These are phyloP conservation scores for Poecilia wingei DNA, from an alignment of 2,797 vertebrate species.

Conservation along the genomic window DNA sequence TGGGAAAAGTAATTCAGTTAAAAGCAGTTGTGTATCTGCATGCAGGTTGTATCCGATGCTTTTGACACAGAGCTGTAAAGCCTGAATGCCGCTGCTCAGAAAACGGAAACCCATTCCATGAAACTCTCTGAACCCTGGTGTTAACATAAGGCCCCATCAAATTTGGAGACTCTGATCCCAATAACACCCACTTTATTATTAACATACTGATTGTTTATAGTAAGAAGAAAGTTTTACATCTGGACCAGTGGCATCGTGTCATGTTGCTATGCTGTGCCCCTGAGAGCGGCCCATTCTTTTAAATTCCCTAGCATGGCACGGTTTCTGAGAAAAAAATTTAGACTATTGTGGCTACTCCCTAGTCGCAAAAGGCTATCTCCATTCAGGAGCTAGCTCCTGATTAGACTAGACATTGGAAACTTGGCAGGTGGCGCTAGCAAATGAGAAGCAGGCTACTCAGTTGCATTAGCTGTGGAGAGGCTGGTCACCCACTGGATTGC, in stretches of 20 bases:
- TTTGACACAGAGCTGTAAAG: background rate
- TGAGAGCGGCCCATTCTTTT: background rate
- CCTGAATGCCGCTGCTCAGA: background rate
- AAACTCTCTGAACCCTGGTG: background rate
- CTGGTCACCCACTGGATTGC: background rate
- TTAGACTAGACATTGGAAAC: background rate
- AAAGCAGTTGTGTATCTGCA: background rate
- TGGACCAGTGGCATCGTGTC: too few species aligned
- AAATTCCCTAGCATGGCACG: too few species aligned
- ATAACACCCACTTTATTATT: background rate
- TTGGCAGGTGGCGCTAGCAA: background rate
- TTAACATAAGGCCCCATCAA: background rate
- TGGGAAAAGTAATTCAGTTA: background rate
- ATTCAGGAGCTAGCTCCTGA: background rate
- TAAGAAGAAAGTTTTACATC: background rate
- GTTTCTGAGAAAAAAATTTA: background rate
- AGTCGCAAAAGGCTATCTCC: background rate
- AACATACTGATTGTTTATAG: background rate
- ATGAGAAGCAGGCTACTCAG: background rate
- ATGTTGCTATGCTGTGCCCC: background rate
- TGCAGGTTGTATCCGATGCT: background rate
- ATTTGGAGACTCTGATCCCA: background rate
- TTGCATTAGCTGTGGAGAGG: background rate
- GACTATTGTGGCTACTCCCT: background rate
- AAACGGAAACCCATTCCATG: background rate